Conservation (phyloP, 2,888 invertebrate species). For the Acronicta psi region DNA sequence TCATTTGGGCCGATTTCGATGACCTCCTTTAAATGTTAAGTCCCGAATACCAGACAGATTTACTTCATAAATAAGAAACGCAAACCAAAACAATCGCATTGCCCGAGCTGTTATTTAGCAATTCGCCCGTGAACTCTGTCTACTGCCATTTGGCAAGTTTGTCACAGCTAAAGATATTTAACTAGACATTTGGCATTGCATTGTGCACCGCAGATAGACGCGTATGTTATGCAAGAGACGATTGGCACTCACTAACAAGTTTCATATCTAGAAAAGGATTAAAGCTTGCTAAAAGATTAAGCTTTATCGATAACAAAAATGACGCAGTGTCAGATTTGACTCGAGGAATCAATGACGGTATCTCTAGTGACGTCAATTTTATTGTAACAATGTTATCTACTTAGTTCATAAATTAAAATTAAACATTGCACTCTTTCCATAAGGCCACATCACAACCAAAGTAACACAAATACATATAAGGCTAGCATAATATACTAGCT, state of each 20-base stretch:
- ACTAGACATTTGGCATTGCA: conserved; percentile 59
- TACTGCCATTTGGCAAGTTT: conserved; percentile 67
- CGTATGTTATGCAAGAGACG: conserved; percentile 37
- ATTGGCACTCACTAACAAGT: conserved; percentile 33
- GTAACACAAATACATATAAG: too few species aligned
- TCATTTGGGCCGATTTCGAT: too few species aligned
- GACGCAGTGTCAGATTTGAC: background rate
- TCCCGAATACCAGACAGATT: too few species aligned
- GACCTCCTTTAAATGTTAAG: too few species aligned
- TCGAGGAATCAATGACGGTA: background rate
- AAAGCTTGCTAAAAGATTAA: background rate
- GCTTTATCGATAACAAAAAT: background rate
- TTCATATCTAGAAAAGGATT: conserved; percentile 21
- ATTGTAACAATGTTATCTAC: background rate
- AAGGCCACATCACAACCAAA: too few species aligned
- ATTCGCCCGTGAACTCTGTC: conserved; percentile 69
- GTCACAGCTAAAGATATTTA: conserved; percentile 64
- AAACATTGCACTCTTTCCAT: too few species aligned
- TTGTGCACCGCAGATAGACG: conserved; percentile 38
- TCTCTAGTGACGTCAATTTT: conserved; percentile 2
- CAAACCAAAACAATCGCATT: conserved; percentile 19
- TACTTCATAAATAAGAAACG: too few species aligned
- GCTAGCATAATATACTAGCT: too few species aligned
- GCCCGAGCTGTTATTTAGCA: conserved; percentile 41
- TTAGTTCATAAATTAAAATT: too few species aligned